These are phyloP conservation scores for Actinernus sp. DNA, from an alignment of 92 coral and sea anemone genomes.

Conservation along the genomic window DNA sequence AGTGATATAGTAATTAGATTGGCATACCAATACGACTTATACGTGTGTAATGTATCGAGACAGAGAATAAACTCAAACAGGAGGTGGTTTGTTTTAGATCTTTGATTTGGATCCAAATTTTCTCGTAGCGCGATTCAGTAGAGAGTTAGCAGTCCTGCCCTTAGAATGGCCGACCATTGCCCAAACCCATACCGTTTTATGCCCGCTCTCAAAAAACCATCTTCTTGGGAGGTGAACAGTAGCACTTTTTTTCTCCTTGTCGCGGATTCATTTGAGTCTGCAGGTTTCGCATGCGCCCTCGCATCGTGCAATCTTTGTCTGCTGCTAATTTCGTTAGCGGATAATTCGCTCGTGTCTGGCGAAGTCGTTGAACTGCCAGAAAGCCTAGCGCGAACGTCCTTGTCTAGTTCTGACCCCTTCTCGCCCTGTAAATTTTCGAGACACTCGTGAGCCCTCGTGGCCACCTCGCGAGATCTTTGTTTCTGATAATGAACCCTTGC, in stretches of 20 bases:
- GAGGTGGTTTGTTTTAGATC: too few relatives aligned
- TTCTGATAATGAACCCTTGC: constrained; percentile 68
- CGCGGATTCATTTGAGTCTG: too few relatives aligned
- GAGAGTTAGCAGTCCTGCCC: constrained; percentile 36
- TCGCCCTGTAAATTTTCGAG: constrained; percentile 30
- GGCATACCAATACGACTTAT: too few relatives aligned
- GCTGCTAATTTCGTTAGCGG: neutral
- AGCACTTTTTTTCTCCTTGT: constrained; percentile 14
- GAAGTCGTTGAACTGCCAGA: constrained; percentile 14
- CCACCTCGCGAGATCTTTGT: constrained; percentile 58
- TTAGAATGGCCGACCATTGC: constrained; percentile 44
- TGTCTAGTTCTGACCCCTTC: constrained; percentile 8
- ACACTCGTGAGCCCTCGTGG: constrained; percentile 36
- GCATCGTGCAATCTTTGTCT: too few relatives aligned
- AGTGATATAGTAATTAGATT: too few relatives aligned
- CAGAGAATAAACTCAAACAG: too few relatives aligned
- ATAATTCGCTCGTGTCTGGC: neutral
- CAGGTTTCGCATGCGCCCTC: too few relatives aligned
- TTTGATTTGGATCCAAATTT: too few relatives aligned
- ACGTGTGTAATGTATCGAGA: too few relatives aligned
- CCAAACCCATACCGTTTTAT: constrained; percentile 48
- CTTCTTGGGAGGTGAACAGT: constrained; percentile 45
- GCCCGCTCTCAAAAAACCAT: constrained; percentile 15
- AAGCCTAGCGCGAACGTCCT: constrained; percentile 15
- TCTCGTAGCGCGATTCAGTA: constrained; percentile 20